Percentiles rank a stretch among this genome's conserved stretches.
phyloP scores from a whole-genome alignment of 2,888 invertebrate genomes.

The Callyntrura guangdongensis region DNA sequence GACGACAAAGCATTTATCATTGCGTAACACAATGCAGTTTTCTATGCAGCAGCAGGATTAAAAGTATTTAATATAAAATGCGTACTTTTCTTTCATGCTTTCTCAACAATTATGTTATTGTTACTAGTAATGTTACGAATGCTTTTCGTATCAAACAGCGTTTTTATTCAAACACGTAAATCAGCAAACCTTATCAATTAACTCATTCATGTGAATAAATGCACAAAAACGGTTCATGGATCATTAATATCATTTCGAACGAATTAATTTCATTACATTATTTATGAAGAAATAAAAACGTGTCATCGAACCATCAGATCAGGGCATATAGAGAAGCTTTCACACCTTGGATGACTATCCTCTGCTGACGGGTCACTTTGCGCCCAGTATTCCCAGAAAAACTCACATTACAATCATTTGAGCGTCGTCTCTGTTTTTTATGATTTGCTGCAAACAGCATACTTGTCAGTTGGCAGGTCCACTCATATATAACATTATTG shows the following conservation, averaged over 20 bases:
- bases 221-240: constrained; percentile 25
- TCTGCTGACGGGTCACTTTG: too few species aligned
- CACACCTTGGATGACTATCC: too few species aligned
- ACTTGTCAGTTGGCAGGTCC: too few species aligned
- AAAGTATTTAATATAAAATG: constrained; percentile 10
- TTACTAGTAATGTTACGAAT: not conserved
- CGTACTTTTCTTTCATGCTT: not conserved
- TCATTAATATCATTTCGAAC: not conserved
- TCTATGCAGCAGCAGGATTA: not conserved
- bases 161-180: not conserved
- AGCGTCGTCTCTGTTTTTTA: too few species aligned
- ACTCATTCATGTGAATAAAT: constrained; percentile 7
- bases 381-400: too few species aligned
- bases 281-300: too few species aligned
- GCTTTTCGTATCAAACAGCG: not conserved
- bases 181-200: constrained; percentile 17
- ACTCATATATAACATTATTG: too few species aligned
- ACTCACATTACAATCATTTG: too few species aligned
- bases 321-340: too few species aligned
- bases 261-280: too few species aligned
- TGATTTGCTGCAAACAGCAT: too few species aligned
- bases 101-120: constrained; percentile 25
- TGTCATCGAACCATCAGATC: too few species aligned
- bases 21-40: constrained; percentile 1
- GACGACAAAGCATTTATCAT: constrained; percentile 53